Conservation (phyloP, 2,797 vertebrate species). For the Loriculus beryllinus region DNA sequence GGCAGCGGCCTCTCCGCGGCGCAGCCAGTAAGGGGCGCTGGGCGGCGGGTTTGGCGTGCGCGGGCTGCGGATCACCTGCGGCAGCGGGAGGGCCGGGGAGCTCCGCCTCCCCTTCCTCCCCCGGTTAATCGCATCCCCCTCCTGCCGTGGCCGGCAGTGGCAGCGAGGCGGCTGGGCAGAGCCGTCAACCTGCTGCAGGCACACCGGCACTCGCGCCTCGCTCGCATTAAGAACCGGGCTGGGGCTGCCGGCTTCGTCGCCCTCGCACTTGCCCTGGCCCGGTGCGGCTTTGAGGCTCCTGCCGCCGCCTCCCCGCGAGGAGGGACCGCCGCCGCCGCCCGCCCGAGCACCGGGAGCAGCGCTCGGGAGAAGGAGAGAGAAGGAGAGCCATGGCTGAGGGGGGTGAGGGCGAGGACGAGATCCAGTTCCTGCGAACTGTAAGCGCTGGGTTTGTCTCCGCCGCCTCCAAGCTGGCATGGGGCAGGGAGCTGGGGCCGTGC, state of each 20-base stretch:
- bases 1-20: background rate
- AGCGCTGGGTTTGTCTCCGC: conserved; percentile 66
- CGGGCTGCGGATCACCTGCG: conserved; percentile 75
- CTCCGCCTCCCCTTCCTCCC: conserved; percentile 54
- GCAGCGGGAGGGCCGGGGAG: conserved; percentile 45
- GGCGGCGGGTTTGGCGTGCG: conserved; percentile 4
- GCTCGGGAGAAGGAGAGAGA: background rate
- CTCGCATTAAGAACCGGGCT: background rate
- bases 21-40: conserved; percentile 71
- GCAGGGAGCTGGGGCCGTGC: background rate
- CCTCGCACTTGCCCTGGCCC: conserved; percentile 18
- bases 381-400: conserved; percentile 90
- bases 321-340: background rate
- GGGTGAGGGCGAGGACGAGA: conserved; percentile 96
- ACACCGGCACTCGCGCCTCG: background rate
- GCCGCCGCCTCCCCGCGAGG: background rate
- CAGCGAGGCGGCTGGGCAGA: background rate
- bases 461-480: background rate
- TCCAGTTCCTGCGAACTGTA: conserved; percentile 96
- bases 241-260: conserved; percentile 12
- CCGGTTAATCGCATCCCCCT: conserved; percentile 39
- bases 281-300: background rate
- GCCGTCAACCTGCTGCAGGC: conserved; percentile 25
- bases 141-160: background rate
- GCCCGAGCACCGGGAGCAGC: background rate